Conservation (phyloP, 2,888 invertebrate species). For the Alcis repandata region DNA sequence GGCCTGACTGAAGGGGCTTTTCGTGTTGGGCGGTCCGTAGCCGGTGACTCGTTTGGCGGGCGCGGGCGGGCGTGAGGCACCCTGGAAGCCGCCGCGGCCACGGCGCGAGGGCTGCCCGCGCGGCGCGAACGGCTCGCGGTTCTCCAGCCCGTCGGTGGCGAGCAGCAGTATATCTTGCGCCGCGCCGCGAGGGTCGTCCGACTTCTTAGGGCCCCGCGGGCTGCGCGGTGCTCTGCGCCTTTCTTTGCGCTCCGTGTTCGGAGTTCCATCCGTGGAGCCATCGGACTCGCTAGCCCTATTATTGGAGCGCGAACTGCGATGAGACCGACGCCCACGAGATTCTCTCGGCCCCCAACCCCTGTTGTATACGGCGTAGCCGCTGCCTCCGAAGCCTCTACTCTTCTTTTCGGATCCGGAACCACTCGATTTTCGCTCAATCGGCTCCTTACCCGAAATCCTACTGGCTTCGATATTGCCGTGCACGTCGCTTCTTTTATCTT, state of each 20-base stretch:
- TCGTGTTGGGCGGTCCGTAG: conserved; percentile 93
- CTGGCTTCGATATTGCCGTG: conserved; percentile 72
- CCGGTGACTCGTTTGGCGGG: conserved; percentile 89
- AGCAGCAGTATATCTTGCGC: conserved; percentile 59
- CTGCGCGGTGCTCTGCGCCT: conserved; percentile 84
- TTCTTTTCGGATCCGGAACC: conserved; percentile 83
- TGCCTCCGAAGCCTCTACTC: conserved; percentile 80
- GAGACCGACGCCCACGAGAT: conserved; percentile 82
- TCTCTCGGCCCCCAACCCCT: conserved; percentile 83
- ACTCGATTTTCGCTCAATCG: conserved; percentile 79
- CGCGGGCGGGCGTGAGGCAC: conserved; percentile 77
- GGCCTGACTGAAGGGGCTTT: conserved; percentile 90
- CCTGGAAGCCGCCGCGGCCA: conserved; percentile 89
- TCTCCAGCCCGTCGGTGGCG: conserved; percentile 71
- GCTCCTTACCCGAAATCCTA: conserved; percentile 80
- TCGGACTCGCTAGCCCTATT: conserved; percentile 90
- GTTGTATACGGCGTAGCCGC: conserved; percentile 77
- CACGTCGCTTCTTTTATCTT: conserved; percentile 74
- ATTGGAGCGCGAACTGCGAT: conserved; percentile 79
- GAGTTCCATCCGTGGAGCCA: conserved; percentile 90
- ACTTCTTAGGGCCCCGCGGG: conserved; percentile 87
- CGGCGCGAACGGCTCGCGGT: conserved; percentile 92
- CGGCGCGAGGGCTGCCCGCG: conserved; percentile 96
- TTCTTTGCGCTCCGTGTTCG: conserved; percentile 83
- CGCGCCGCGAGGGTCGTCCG: conserved; percentile 81